phyloP scores from a whole-genome alignment of 2,113 vertebrate genomes.

The Mastomys natalensis region DNA sequence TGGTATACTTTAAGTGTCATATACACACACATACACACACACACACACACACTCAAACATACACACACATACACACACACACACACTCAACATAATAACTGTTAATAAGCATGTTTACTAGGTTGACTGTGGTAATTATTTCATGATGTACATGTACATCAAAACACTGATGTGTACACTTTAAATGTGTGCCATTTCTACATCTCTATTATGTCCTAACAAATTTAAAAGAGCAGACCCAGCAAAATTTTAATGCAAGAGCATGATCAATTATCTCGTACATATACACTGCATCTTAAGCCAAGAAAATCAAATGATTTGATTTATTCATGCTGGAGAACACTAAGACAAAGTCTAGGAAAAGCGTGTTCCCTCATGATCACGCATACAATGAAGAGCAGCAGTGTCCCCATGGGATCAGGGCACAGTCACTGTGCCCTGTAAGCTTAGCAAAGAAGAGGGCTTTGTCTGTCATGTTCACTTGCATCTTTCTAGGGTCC shows the following conservation, averaged over 20 bases:
- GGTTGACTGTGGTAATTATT: neutral
- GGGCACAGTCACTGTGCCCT: neutral
- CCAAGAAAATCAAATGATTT: conserved; percentile 24
- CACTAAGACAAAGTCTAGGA: neutral
- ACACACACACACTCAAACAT: neutral
- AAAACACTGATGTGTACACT: neutral
- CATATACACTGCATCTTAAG: neutral
- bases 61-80: neutral
- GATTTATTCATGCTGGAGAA: conserved; percentile 18
- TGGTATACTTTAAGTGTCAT: neutral
- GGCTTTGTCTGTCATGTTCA: neutral
- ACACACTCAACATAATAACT: neutral
- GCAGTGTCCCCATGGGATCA: neutral
- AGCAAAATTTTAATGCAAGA: conserved; percentile 31
- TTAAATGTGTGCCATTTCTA: neutral
- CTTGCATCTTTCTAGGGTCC: neutral
- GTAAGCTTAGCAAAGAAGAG: neutral
- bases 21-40: neutral
- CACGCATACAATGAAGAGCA: neutral
- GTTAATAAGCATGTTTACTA: neutral
- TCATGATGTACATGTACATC: neutral
- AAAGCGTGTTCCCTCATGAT: conserved; percentile 2
- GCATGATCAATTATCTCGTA: neutral
- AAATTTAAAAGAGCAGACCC: neutral
- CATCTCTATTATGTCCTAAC: neutral